Base-by-base conservation (phyloP, 2,113 vertebrate genomes). In the Galbula dea region DNA sequence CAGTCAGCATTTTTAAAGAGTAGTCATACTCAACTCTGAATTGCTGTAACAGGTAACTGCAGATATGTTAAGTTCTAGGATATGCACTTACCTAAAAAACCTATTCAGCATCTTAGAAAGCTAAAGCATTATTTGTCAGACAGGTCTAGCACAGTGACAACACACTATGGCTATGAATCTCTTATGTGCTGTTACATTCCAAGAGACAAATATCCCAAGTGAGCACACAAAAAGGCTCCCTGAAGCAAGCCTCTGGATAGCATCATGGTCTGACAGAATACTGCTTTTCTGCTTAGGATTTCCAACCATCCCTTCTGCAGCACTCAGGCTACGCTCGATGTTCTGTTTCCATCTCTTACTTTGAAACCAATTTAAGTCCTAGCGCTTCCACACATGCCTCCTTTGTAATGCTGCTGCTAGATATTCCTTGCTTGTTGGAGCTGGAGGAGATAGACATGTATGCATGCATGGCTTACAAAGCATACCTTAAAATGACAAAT, bases 131-230 rank as follows among this genome's bases (percentile, higher is more conserved):
- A 73, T 41, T 65, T 61, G 27, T 73, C 45, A 71, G 22, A 82
- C 8, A 32, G 20, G 15, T 26, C 15, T 75, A 54, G 51, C 7
- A 20, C 12, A 41, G 19, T 32, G 51, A 29, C 37, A 67, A 10
- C 15, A 32, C 41, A 39, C 0, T 2, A 57, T 4, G 18, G 26
- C 21, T 57, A 34, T 26, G 24, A 58, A 59, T 19, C 26, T 51
- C 26, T 32, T 7, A 9, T 0, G 9, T 3, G 2, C 4, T 5
- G 4, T 32, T 82, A 71, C 57, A 54, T 24, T 41, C 30, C 65
- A 81, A 36, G 23, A n/a, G 29, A 58, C 4, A 61, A 46, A 84
- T 26, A 51, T 26, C 24, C 21, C 41, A 75, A 27, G 7, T 15
- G 11, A 69, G 26, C 4, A 48, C 23, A 26, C 5, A 15, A 7